Evolutionary conservation across 2,113 vertebrate species (phyloP).

Genomic region (Raja brachyura): DNA sequence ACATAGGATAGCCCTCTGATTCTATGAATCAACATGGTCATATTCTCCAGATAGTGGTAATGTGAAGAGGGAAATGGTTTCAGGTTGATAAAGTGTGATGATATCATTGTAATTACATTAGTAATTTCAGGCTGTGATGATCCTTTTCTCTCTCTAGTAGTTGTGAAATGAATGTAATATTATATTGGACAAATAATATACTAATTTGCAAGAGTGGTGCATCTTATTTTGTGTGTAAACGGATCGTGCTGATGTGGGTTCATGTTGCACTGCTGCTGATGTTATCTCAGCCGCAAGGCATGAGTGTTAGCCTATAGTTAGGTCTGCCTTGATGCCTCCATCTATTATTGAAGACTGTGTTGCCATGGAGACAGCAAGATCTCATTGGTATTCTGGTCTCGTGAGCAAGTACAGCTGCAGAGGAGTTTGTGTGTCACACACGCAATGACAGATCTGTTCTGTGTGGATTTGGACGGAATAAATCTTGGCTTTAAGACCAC

Average conservation of each 20-base stretch:
- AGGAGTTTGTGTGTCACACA: slow-evolving; percentile 23
- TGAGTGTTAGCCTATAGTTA: slow-evolving; percentile 3
- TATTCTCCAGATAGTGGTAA: neutral
- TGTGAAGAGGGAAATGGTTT: neutral
- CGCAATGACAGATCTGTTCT: slow-evolving; percentile 19
- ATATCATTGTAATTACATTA: neutral
- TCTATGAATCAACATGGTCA: neutral
- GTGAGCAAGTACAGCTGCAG: slow-evolving; percentile 30
- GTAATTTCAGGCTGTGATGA: neutral
- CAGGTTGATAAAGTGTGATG: neutral
- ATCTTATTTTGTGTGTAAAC: neutral
- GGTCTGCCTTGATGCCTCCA: neutral
- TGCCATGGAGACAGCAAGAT: slow-evolving; percentile 29
- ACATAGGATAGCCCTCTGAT: neutral
- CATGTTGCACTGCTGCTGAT: neutral
- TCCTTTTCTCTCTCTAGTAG: neutral
- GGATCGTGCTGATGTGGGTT: neutral
- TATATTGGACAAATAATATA: neutral
- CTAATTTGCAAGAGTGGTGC: neutral
- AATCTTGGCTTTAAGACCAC: slow-evolving; percentile 8
- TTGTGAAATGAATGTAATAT: neutral
- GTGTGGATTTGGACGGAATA: neutral
- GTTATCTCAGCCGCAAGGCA: neutral
- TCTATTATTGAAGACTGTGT: slow-evolving; percentile 16
- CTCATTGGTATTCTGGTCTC: slow-evolving; percentile 35